Percentiles rank a stretch among this genome's conserved stretches.
Conservation (phyloP, 2,888 invertebrate genomes). For the Eledona agricola region DNA sequence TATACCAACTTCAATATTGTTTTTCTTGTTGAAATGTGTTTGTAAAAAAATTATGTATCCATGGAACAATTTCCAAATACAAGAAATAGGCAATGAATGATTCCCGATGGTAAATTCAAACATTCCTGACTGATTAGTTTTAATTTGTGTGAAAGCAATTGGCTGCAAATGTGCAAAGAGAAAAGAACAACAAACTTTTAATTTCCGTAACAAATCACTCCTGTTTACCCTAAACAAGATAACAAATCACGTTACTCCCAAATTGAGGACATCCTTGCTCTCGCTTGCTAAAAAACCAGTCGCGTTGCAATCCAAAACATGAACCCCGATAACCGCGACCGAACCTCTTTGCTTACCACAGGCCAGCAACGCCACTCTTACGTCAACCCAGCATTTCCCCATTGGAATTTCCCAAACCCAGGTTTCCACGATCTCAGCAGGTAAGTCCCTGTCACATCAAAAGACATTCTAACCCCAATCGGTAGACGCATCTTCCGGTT, state of each 20-base stretch:
- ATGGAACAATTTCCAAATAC: no score
- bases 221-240: slow-evolving; percentile 38
- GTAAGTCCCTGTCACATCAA: not conserved
- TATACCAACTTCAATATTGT: no score
- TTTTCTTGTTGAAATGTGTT: no score
- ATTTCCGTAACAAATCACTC: no score
- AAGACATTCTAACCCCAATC: not conserved
- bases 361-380: slow-evolving; percentile 2
- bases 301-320: slow-evolving; percentile 5
- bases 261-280: slow-evolving; percentile 4
- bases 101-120: no score
- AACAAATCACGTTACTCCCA: slow-evolving; percentile 42
- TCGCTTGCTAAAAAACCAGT: slow-evolving; percentile 10
- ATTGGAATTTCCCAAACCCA: slow-evolving; percentile 8
- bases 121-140: no score
- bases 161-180: no score
- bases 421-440: slow-evolving; percentile 6
- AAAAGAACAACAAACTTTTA: slow-evolving; percentile 11
- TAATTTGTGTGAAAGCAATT: no score
- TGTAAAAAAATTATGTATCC: no score
- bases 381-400: slow-evolving; percentile 2
- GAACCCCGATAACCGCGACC: slow-evolving; percentile 9
- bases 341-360: slow-evolving; percentile 8
- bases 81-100: no score
- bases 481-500: slow-evolving; percentile 9